phyloP scores from a whole-genome alignment of 2,888 invertebrate genomes.

The Melikaiella ostensackeni region DNA sequence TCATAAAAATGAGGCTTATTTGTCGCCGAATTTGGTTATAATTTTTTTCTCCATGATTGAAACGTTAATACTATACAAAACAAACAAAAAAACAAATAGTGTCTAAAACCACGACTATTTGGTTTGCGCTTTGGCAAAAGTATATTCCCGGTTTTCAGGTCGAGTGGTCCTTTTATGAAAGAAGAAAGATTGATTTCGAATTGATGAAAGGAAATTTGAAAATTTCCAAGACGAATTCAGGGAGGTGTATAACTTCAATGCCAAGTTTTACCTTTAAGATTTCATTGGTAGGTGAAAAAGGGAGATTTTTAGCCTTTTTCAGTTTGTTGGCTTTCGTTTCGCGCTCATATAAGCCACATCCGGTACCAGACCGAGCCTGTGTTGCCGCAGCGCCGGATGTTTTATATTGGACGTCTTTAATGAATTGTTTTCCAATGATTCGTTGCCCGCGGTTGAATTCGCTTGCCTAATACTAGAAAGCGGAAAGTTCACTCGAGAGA shows the following conservation, averaged over 20 bases:
- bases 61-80: too few species aligned
- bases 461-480: background rate
- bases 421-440: slow-evolving; percentile 39
- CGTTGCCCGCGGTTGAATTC: slow-evolving; percentile 4
- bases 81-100: too few species aligned
- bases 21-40: too few species aligned
- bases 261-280: background rate
- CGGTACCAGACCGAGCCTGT: slow-evolving; percentile 8
- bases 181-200: background rate
- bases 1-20: too few species aligned
- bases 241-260: background rate
- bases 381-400: slow-evolving; percentile 34
- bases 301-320: background rate
- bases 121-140: too few species aligned
- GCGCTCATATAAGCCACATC: slow-evolving; percentile 24
- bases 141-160: too few species aligned
- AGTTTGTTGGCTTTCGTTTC: slow-evolving; percentile 18
- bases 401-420: slow-evolving; percentile 39
- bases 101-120: too few species aligned
- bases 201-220: background rate
- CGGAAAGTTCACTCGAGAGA: slow-evolving; percentile 8
- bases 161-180: too few species aligned
- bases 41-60: too few species aligned
- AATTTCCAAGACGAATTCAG: background rate
- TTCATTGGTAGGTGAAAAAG: slow-evolving; percentile 18